phyloP scores from a whole-genome alignment of 1,140 invertebrate species.

The Drosophila kanapiae region DNA sequence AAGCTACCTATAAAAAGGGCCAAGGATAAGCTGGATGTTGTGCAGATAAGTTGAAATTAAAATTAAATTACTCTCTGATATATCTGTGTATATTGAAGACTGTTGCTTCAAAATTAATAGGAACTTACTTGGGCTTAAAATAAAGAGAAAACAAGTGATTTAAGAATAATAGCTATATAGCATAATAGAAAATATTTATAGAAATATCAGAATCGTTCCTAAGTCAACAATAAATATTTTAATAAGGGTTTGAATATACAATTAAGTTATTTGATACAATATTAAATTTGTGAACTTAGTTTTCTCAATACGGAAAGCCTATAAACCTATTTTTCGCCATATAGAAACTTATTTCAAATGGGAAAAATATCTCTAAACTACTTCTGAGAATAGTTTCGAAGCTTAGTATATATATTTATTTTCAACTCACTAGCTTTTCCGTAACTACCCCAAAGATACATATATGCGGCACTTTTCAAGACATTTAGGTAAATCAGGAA shows the following conservation, averaged over 20 bases:
- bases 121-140: background rate
- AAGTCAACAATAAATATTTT: background rate
- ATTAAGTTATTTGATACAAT: too few species aligned
- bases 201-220: background rate
- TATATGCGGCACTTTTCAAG: slow-evolving; percentile 2
- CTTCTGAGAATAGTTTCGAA: background rate
- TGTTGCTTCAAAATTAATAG: background rate
- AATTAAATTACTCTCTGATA: background rate
- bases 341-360: background rate
- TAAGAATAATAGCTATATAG: background rate
- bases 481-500: background rate
- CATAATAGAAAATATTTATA: background rate
- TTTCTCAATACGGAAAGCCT: background rate
- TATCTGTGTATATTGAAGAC: background rate
- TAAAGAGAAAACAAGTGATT: background rate
- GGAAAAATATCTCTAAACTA: background rate
- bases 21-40: background rate
- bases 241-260: background rate
- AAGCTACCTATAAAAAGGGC: background rate
- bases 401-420: background rate
- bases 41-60: background rate
- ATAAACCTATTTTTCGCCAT: background rate
- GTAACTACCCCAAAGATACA: background rate
- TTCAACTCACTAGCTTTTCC: background rate
- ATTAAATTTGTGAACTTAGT: too few species aligned